phyloP scores from a whole-genome alignment of 2,888 invertebrate genomes.

The Drosophila infuscata region DNA sequence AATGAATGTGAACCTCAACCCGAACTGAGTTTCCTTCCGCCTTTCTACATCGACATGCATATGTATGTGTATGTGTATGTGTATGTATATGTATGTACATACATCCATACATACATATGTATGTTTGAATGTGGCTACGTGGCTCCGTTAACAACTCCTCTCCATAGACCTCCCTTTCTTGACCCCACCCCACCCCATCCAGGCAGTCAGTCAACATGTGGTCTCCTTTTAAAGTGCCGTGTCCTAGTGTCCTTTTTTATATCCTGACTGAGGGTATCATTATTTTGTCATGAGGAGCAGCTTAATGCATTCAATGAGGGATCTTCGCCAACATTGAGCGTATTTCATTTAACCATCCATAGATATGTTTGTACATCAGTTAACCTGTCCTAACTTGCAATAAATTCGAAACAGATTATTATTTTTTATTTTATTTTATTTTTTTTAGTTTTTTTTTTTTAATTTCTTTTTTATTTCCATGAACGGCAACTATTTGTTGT shows the following conservation, averaged over 20 bases:
- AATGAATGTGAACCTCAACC: conserved; percentile 28
- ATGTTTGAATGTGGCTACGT: conserved; percentile 7
- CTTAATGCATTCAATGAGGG: not conserved
- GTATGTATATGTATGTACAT: not conserved
- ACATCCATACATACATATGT: not conserved
- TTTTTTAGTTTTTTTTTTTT: too few relatives aligned
- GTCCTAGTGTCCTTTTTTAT: conserved; percentile 45
- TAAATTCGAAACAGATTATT: not conserved
- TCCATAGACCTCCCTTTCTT: not conserved
- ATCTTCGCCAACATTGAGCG: not conserved
- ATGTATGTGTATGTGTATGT: not conserved
- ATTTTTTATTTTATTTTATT: too few relatives aligned
- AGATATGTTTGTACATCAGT: not conserved
- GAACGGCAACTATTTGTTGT: not conserved
- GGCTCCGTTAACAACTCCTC: conserved; percentile 15
- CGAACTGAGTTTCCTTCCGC: not conserved
- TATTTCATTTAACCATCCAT: not conserved
- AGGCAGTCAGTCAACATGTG: conserved; percentile 16
- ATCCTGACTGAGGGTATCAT: not conserved
- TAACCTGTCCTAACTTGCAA: not conserved
- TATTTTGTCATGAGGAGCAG: not conserved
- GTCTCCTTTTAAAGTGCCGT: conserved; percentile 3
- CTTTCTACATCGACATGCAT: not conserved
- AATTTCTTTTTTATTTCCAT: not conserved
- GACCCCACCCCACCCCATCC: not conserved